Base-by-base conservation (phyloP, 2,113 vertebrate genomes). In the Dipodomys spectabilis region DNA sequence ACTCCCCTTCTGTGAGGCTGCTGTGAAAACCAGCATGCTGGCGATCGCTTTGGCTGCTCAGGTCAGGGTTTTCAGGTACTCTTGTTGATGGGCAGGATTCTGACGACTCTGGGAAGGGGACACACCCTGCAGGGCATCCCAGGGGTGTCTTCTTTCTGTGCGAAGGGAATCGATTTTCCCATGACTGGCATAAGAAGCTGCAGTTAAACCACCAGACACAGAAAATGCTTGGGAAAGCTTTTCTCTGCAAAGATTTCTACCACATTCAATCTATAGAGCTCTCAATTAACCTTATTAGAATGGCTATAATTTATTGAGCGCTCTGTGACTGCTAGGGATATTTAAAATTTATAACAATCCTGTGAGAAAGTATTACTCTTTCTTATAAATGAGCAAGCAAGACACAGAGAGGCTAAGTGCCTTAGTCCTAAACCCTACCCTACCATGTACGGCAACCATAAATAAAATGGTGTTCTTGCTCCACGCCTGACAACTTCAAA, bases 121-220 rank as follows among this genome's bases (percentile, higher is more conserved):
- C 0, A 2, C 18, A 19, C 25, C 30, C 84, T 4, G 18, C 0
- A 0, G 35, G 12, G 49, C 4, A 4, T 27, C 32, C 28, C 74
- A 65, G 28, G 69, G 82, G 62, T 28, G 0, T 19, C 28, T 35
- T n/a, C 28, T 75, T 1, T 20, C n/a, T 53, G 23, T 2, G 18
- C 45, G n/a, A 20, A 27, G 64, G 5, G 60, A 39, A n/a, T 25
- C 3, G 20, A 18, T 67, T 71, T 39, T 68, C 6, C 45, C 57
- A 25, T 39, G 78, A 53, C 2, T 60, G 45, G 27, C 10, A 0
- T 9, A 7, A 77, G 32, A 0, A 0, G 9, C 19, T 80, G 9
- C 65, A 6, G 18, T 35, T 49, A 35, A 86, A 53, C 23, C 2
- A 35, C 32, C 62, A 7, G 45, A 7, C 16, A 16, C 7, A 30